Conservation (phyloP, 64 coral and sea anemone genomes). For the Montipora capricornis region DNA sequence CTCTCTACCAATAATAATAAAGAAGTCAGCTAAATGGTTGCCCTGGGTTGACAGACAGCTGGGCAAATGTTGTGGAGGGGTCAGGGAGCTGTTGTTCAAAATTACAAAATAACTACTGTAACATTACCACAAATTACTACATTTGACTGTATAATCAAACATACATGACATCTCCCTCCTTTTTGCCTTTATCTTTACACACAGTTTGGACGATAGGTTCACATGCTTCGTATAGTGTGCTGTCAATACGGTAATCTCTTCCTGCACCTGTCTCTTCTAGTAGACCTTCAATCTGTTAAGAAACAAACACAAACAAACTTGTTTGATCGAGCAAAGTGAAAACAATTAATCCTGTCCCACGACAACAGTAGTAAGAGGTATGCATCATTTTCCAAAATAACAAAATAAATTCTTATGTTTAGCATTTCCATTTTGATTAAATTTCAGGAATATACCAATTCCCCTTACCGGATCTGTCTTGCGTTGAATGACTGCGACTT, state of each 20-base stretch:
- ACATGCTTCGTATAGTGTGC: conserved; percentile 87
- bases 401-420: too few species aligned
- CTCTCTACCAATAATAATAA: too few species aligned
- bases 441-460: too few species aligned
- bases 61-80: too few species aligned
- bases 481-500: too few species aligned
- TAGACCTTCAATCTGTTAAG: conserved; percentile 59
- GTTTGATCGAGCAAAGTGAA: neutral
- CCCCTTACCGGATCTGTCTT: too few species aligned
- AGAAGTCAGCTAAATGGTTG: too few species aligned
- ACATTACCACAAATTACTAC: neutral
- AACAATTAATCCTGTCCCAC: too few species aligned
- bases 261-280: conserved; percentile 90
- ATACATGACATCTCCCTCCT: conserved; percentile 95
- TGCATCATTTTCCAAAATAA: too few species aligned
- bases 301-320: neutral
- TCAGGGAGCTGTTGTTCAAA: neutral
- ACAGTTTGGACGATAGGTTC: conserved; percentile 84
- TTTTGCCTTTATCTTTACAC: conserved; percentile 92
- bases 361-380: too few species aligned
- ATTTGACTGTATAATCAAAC: neutral
- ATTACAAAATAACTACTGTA: neutral
- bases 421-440: too few species aligned
- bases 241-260: conserved; percentile 92
- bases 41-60: too few species aligned